These are phyloP conservation scores for Panthera leo DNA, from an alignment of 2,113 vertebrate species.

Conservation along the genomic window DNA sequence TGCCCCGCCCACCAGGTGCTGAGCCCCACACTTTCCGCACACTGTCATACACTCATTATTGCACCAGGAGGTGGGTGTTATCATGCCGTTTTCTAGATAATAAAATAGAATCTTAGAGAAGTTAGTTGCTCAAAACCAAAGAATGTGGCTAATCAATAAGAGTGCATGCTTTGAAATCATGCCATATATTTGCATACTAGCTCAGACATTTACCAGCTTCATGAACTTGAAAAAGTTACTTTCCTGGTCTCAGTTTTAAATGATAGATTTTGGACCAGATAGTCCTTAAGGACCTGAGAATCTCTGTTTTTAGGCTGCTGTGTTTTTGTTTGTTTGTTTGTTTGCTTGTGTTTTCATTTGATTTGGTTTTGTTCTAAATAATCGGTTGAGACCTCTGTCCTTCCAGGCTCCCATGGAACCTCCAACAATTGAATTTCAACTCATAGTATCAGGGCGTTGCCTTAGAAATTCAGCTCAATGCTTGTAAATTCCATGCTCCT, in stretches of 20 bases:
- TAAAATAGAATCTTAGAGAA: neutral
- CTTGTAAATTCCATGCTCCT: neutral
- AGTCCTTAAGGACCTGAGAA: neutral
- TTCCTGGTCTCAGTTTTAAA: neutral
- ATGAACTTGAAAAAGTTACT: neutral
- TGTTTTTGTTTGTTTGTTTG: neutral
- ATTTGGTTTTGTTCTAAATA: too few relatives aligned
- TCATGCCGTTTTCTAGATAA: neutral
- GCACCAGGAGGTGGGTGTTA: rapidly evolving
- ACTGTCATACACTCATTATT: rapidly evolving
- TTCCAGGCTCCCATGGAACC: neutral
- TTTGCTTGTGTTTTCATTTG: neutral
- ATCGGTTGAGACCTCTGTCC: neutral
- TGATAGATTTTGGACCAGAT: neutral
- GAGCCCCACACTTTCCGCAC: rapidly evolving
- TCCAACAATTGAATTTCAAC: neutral
- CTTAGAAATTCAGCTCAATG: neutral
- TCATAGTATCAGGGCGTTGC: neutral
- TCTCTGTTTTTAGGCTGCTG: neutral
- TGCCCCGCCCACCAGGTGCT: rapidly evolving
- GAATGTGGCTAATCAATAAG: neutral
- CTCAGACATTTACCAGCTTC: neutral
- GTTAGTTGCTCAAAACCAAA: neutral
- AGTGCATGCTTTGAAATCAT: neutral
- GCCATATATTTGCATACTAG: neutral